These are phyloP conservation scores for Maniola hyperantus DNA, from an alignment of 2,888 invertebrate genomes.

Conservation along the genomic window DNA sequence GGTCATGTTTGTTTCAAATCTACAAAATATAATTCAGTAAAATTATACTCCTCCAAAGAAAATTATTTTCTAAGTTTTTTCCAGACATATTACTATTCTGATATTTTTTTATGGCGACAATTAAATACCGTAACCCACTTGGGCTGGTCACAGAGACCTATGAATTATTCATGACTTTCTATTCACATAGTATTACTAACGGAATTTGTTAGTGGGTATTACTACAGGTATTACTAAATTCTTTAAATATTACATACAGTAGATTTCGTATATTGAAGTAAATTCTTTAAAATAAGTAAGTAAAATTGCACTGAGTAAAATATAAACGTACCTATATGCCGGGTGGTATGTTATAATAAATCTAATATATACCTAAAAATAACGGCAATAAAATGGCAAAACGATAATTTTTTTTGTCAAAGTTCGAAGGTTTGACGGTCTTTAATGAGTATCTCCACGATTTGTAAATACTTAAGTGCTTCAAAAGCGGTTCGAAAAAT, in stretches of 20 bases:
- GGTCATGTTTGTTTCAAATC: no score
- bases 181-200: constrained; percentile 32
- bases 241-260: constrained; percentile 8
- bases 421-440: no score
- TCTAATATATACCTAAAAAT: no score
- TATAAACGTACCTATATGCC: no score
- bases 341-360: no score
- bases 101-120: constrained; percentile 19
- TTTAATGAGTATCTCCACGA: no score
- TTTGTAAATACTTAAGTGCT: no score
- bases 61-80: neutral
- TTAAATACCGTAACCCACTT: constrained; percentile 33
- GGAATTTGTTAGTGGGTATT: constrained; percentile 2
- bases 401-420: no score
- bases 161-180: constrained; percentile 35
- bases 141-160: constrained; percentile 16
- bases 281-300: neutral
- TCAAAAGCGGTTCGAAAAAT: no score
- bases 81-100: neutral
- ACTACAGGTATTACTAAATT: constrained; percentile 15
- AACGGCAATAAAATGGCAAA: no score
- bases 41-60: neutral
- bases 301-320: no score
- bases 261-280: neutral
- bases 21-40: no score